These are phyloP conservation scores for Pogonomyrmex barbatus DNA, from an alignment of 1,140 invertebrate species.

Conservation along the genomic window DNA sequence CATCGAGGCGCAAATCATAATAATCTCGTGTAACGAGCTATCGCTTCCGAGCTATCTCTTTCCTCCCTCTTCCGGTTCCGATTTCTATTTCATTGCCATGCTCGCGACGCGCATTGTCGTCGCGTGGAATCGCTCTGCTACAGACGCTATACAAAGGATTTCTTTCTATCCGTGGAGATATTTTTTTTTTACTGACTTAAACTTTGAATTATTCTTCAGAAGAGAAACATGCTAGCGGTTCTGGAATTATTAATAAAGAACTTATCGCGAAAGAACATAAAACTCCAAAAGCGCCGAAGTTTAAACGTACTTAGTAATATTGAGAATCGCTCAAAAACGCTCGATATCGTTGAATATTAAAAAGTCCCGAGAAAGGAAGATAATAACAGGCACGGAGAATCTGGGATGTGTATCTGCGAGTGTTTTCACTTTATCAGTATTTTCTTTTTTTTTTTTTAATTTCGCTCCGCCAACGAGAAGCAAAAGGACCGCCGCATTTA, in stretches of 20 bases:
- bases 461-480: background rate
- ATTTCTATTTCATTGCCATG: constrained; percentile 80
- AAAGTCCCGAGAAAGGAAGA: constrained; percentile 7
- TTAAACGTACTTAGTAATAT: background rate
- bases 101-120: constrained; percentile 51
- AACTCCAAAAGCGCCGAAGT: background rate
- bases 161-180: constrained; percentile 50
- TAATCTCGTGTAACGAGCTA: constrained; percentile 47
- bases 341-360: background rate
- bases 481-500: background rate
- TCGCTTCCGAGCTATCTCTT: constrained; percentile 75
- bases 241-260: background rate
- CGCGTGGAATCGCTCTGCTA: constrained; percentile 44
- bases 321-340: background rate
- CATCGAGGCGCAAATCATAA: constrained; percentile 60
- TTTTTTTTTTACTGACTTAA: background rate
- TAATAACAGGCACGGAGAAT: constrained; percentile 26
- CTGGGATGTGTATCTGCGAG: background rate
- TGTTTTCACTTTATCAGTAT: constrained; percentile 43
- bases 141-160: background rate
- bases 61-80: constrained; percentile 76
- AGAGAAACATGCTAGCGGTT: background rate
- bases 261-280: background rate
- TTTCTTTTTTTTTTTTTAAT: background rate
- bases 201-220: background rate